Percentiles rank a stretch among this genome's conserved stretches.
phyloP scores from a whole-genome alignment of 2,888 invertebrate species.

The Unio delphinus region DNA sequence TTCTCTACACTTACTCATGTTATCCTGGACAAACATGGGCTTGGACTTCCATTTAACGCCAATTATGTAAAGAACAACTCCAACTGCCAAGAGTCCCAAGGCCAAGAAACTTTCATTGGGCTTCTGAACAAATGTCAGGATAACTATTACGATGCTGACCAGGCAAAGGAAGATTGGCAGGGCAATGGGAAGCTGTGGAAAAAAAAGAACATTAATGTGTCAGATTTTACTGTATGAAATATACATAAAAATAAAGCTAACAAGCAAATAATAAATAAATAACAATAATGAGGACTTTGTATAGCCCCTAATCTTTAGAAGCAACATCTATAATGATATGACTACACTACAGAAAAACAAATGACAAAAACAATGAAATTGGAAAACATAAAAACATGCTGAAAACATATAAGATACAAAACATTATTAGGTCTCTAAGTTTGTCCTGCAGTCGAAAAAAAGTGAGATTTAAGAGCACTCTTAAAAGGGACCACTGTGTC shows the following conservation, averaged over 20 bases:
- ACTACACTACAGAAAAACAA: too few relatives aligned
- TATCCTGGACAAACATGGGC: conserved; percentile 53
- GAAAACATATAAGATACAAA: too few relatives aligned
- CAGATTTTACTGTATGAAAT: neutral
- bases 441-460: too few relatives aligned
- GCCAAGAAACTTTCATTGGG: conserved; percentile 83
- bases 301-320: too few relatives aligned
- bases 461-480: too few relatives aligned
- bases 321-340: too few relatives aligned
- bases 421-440: too few relatives aligned
- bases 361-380: too few relatives aligned
- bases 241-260: neutral
- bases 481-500: too few relatives aligned
- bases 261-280: neutral
- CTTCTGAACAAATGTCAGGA: conserved; percentile 85
- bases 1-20: conserved; percentile 57
- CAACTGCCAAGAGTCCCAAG: conserved; percentile 75
- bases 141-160: conserved; percentile 88
- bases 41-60: conserved; percentile 58
- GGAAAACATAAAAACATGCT: too few relatives aligned
- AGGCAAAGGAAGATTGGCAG: conserved; percentile 89
- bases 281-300: too few relatives aligned
- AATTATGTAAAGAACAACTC: conserved; percentile 78
- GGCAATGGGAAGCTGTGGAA: conserved; percentile 79
- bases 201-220: conserved; percentile 5